Conservation (phyloP, 2,888 invertebrate species). For the Rhamphomyia laevipes region DNA sequence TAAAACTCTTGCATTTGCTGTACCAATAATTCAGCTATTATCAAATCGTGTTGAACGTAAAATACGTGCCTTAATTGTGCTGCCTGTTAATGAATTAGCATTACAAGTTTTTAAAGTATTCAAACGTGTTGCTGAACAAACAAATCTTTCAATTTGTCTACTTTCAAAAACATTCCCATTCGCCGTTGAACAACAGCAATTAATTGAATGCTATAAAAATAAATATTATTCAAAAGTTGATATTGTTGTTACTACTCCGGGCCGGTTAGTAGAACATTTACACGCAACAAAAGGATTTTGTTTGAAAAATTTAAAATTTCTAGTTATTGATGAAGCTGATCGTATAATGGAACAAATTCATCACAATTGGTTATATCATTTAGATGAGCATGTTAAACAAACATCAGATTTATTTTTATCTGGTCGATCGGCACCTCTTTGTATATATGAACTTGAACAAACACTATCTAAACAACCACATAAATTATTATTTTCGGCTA, state of each 20-base stretch:
- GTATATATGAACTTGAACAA: constrained; percentile 26
- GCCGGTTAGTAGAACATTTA: constrained; percentile 84
- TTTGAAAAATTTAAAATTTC: constrained; percentile 56
- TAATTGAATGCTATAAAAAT: constrained; percentile 42
- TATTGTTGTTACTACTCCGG: constrained; percentile 87
- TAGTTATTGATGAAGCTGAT: constrained; percentile 96
- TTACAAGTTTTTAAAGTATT: constrained; percentile 79
- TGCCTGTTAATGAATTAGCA: constrained; percentile 89
- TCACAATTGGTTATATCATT: constrained; percentile 78
- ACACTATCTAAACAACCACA: constrained; percentile 46
- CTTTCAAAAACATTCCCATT: constrained; percentile 57
- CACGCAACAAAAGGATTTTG: constrained; percentile 70
- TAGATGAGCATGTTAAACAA: constrained; percentile 52
- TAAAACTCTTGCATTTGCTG: constrained; percentile 87
- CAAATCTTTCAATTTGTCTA: constrained; percentile 56
- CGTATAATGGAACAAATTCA: constrained; percentile 84
- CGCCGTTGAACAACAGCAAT: constrained; percentile 52
- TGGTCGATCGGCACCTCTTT: constrained; percentile 34
- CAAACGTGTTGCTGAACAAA: constrained; percentile 52
- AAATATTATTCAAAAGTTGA: constrained; percentile 46
- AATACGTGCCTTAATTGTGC: constrained; percentile 74
- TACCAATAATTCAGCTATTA: constrained; percentile 75
- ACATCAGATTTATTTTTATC: constrained; percentile 43
- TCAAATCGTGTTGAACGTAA: constrained; percentile 49
- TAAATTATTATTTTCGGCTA: constrained; percentile 94